phyloP scores from a whole-genome alignment of 2,888 invertebrate genomes.

The Crematogaster levior region DNA sequence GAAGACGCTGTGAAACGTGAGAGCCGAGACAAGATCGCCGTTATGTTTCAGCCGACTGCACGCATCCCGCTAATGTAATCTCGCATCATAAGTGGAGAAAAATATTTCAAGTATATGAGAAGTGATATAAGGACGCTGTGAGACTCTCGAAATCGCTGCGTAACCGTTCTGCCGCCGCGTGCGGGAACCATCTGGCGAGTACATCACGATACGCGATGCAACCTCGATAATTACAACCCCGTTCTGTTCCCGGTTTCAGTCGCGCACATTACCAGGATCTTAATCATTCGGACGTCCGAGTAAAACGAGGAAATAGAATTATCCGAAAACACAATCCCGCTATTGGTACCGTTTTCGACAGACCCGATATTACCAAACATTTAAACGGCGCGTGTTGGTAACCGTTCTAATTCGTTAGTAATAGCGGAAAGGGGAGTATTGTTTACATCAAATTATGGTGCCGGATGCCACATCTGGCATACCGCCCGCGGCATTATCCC shows the following conservation, averaged over 20 bases:
- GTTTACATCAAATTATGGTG: conserved; percentile 49
- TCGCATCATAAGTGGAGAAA: conserved; percentile 43
- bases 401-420: conserved; percentile 28
- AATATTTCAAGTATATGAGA: conserved; percentile 47
- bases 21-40: conserved; percentile 35
- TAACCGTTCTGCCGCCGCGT: conserved; percentile 56
- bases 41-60: conserved; percentile 28
- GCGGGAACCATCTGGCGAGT: conserved; percentile 71
- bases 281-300: conserved; percentile 20
- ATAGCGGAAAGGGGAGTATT: not conserved
- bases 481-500: conserved; percentile 38
- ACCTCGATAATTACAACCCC: conserved; percentile 37
- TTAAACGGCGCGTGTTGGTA: conserved; percentile 22
- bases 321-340: conserved; percentile 31
- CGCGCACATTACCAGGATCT: not conserved
- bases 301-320: conserved; percentile 16
- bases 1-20: conserved; percentile 23
- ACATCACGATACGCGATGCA: conserved; percentile 59
- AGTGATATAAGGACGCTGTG: conserved; percentile 45
- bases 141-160: conserved; percentile 48
- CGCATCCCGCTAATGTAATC: conserved; percentile 45
- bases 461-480: conserved; percentile 38
- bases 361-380: not conserved
- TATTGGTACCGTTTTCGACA: conserved; percentile 13
- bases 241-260: conserved; percentile 27